Conservation (phyloP, 2,888 invertebrate genomes). For the Oeneis ivallda region DNA sequence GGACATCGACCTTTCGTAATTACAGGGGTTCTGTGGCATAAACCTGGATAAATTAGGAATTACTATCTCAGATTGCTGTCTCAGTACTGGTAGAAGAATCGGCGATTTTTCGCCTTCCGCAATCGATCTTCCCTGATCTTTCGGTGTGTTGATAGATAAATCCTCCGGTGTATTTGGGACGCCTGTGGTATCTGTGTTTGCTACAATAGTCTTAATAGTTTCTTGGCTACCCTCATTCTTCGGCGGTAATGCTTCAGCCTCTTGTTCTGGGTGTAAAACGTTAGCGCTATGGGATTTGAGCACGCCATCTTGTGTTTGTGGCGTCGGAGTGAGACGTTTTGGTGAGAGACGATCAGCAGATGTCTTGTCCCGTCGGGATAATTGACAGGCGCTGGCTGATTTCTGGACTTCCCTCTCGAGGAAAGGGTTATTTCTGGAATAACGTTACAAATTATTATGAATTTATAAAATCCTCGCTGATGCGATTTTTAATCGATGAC, state of each 20-base stretch:
- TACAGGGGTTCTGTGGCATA: constrained; percentile 54
- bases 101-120: neutral
- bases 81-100: constrained; percentile 41
- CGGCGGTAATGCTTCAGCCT: constrained; percentile 38
- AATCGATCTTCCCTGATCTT: neutral
- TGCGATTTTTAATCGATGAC: too few species aligned
- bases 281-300: constrained; percentile 74
- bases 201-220: constrained; percentile 55
- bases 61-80: constrained; percentile 62
- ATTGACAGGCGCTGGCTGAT: constrained; percentile 83
- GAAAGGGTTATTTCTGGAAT: constrained; percentile 74
- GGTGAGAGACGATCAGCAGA: constrained; percentile 47
- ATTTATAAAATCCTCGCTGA: neutral
- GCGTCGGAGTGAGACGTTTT: constrained; percentile 55
- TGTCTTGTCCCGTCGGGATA: constrained; percentile 67
- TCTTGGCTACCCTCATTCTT: constrained; percentile 63
- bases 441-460: neutral
- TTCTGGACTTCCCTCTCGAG: constrained; percentile 83
- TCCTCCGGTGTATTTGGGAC: constrained; percentile 47
- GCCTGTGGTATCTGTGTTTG: constrained; percentile 69
- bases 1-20: constrained; percentile 64
- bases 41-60: constrained; percentile 62
- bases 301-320: constrained; percentile 60
- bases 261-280: constrained; percentile 64
- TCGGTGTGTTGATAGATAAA: neutral